Base-by-base conservation (phyloP, 1,140 invertebrate genomes). In the Ooceraea biroi region DNA sequence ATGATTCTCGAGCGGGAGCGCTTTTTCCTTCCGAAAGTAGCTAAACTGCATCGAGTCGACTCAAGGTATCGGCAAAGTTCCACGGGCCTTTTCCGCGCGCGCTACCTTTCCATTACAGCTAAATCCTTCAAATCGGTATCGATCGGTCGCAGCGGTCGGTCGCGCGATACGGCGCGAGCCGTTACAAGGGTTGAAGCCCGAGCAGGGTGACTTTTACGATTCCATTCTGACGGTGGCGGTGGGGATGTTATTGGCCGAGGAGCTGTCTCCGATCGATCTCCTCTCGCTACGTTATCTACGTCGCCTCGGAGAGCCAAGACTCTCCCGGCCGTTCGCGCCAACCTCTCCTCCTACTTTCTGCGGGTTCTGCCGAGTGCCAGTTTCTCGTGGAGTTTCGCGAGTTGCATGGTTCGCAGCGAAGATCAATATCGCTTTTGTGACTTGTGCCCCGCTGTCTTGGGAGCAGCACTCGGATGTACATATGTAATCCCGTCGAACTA, bases 121-220 rank as follows among this genome's bases (percentile, higher is more conserved):
- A 74, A 82, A 87, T 69, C 69, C 48, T 63, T n/a, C 69, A 52
- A 65, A 68, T 73, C 41, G 72, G 27, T n/a, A 69, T 73, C 60
- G 52, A 85, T 85, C 60, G 52, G 82, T 85, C 66, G 82, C 41
- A 27, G 11, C 78, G 14, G n/a, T 27, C 30, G 46, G 11, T 48
- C 50, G 50, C 50, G 50, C 60, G 84, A 58, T 61, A 76, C 50
- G 19, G 11, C 48, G 61, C 27, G 10, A 36, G 48, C 44, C n/a
- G n/a, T n/a, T 48, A 41, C 60, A 86, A n/a, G 57, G 65, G n/a
- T 3, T 7, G 36, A 50, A 71, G 60, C 44, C n/a, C 52, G 10
- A 61, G 48, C 30, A n/a, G 17, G 50, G n/a, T 68, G 72, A 88
- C 66, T 88, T 87, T 88, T 88, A 88, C 73, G 61, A 74, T 84